Conservation (phyloP, 2,113 vertebrate genomes). For the Pipra filicauda region DNA sequence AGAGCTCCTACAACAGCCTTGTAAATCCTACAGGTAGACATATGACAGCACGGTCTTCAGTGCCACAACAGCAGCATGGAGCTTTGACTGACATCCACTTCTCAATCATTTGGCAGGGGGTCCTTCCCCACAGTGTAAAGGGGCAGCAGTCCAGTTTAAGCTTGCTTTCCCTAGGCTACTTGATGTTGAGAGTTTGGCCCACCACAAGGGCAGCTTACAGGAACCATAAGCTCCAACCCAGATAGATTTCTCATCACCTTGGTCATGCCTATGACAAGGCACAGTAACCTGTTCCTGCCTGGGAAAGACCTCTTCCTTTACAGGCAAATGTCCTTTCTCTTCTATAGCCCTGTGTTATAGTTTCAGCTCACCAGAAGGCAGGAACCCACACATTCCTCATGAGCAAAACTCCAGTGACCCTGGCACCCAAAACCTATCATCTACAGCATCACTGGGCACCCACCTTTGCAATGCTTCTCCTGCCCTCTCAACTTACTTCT, state of each 20-base stretch:
- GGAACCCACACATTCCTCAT: not conserved
- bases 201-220: not conserved
- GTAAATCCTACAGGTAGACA: not conserved
- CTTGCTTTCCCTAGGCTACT: not conserved
- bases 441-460: not conserved
- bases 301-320: not conserved
- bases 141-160: not conserved
- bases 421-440: not conserved
- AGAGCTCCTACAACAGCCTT: not conserved
- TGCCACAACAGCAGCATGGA: fast-evolving
- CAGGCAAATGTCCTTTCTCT: not conserved
- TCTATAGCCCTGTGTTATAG: not conserved
- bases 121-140: not conserved
- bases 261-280: not conserved
- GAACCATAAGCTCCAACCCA: not conserved
- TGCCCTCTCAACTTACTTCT: not conserved
- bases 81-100: not conserved
- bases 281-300: not conserved
- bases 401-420: not conserved
- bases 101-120: too few relatives aligned
- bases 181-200: not conserved
- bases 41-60: not conserved
- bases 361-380: not conserved
- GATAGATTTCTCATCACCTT: not conserved
- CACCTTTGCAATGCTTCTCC: not conserved